A percentile compares a stretch with the other conserved stretches of the same genome.
These are phyloP conservation scores for Brachypodius melanocephalos DNA, from an alignment of 2,113 vertebrate genomes.

Conservation along the genomic window DNA sequence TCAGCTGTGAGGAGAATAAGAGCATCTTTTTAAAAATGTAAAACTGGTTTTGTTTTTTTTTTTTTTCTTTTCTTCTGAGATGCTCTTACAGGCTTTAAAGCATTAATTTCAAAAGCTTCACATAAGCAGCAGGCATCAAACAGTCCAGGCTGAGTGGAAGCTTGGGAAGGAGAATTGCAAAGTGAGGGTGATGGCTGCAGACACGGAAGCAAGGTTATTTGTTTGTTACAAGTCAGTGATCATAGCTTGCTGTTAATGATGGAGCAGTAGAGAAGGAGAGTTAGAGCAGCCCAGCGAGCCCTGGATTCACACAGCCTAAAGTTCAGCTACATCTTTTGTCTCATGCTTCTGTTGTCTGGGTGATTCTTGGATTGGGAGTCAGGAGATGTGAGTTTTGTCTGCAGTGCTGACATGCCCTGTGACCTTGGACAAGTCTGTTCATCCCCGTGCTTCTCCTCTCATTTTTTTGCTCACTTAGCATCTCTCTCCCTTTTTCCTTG, in stretches of 20 bases:
- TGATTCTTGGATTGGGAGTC: not conserved
- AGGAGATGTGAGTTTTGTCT: not conserved
- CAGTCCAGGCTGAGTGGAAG: not conserved
- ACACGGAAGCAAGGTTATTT: not conserved
- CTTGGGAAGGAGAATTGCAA: not conserved
- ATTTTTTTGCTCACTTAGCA: not conserved
- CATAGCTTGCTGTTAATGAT: not conserved
- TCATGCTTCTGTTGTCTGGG: not conserved
- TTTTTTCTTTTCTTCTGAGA: not conserved
- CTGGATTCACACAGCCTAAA: not conserved
- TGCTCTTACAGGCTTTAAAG: not conserved
- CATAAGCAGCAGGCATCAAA: conserved; percentile 25
- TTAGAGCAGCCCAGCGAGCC: not conserved
- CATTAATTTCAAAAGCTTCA: conserved; percentile 42
- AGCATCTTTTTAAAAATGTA: conserved; percentile 23
- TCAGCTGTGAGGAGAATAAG: conserved; percentile 2
- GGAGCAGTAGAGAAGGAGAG: not conserved
- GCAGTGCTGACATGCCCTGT: not conserved
- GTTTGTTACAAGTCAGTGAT: not conserved
- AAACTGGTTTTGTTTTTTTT: not conserved
- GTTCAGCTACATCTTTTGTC: not conserved
- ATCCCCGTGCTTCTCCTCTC: not conserved
- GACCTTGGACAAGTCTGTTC: not conserved
- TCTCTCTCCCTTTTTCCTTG: not conserved
- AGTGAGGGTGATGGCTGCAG: not conserved